Percentiles rank a stretch among this genome's conserved stretches.
Evolutionary conservation across 2,113 vertebrate species (phyloP).

Genomic region (Mustela lutreola): DNA sequence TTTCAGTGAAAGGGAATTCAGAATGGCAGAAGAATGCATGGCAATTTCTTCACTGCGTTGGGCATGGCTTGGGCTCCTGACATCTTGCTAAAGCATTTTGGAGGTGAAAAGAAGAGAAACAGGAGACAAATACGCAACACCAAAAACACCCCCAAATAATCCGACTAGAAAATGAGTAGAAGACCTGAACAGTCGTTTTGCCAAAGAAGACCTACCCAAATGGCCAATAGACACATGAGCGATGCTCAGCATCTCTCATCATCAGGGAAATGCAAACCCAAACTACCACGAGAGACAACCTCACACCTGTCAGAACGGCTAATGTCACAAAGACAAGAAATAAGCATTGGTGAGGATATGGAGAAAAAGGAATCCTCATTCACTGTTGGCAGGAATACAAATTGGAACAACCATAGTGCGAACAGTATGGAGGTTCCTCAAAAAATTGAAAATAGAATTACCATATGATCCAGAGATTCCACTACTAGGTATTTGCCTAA

Average conservation of each 20-base stretch:
- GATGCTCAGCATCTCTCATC: background rate
- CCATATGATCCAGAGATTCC: background rate
- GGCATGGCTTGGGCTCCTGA: background rate
- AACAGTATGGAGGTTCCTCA: background rate
- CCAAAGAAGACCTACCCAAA: background rate
- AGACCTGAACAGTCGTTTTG: background rate
- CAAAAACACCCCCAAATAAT: background rate
- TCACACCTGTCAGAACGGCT: background rate
- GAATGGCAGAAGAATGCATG: background rate
- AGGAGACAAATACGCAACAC: background rate
- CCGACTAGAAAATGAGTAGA: background rate
- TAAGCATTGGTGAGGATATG: background rate
- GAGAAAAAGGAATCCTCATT: background rate
- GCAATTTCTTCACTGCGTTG: background rate
- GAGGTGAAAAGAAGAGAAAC: background rate
- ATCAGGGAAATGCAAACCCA: background rate
- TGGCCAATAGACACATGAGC: background rate
- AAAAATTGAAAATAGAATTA: background rate
- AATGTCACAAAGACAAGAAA: background rate
- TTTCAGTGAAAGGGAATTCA: background rate
- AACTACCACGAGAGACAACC: background rate
- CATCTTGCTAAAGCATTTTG: background rate
- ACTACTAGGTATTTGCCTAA: background rate
- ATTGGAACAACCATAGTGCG: background rate
- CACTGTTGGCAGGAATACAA: background rate